Conservation (phyloP, 2,797 vertebrate species). For the Poeciliopsis paucimaculata region DNA sequence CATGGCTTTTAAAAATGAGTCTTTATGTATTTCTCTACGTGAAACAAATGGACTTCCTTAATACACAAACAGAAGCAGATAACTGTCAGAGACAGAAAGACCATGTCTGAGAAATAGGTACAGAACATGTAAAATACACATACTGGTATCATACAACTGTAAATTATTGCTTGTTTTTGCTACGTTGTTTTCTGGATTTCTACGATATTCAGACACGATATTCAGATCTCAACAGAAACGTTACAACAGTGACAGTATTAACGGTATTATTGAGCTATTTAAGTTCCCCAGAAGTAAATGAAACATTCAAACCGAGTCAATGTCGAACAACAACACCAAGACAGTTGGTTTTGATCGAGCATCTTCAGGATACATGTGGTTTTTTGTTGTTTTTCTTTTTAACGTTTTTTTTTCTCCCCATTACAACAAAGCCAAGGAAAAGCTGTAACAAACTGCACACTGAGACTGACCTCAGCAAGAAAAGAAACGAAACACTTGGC, state of each 20-base stretch:
- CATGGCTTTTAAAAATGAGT: slow-evolving; percentile 79
- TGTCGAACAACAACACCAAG: slow-evolving; percentile 76
- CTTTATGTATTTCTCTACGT: slow-evolving; percentile 82
- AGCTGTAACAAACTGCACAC: slow-evolving; percentile 75
- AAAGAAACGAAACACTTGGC: slow-evolving; percentile 64
- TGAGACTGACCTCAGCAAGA: slow-evolving; percentile 69
- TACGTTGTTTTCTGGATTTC: slow-evolving; percentile 82
- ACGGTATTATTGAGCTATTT: slow-evolving; percentile 74
- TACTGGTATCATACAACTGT: slow-evolving; percentile 77
- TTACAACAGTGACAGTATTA: slow-evolving; percentile 75
- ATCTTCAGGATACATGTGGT: slow-evolving; percentile 63
- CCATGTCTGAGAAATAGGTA: slow-evolving; percentile 79
- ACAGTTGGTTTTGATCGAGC: slow-evolving; percentile 72
- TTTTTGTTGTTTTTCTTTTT: slow-evolving; percentile 28
- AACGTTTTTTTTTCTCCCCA: slow-evolving; percentile 20
- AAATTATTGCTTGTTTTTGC: slow-evolving; percentile 87
- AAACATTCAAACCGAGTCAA: slow-evolving; percentile 75
- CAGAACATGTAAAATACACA: slow-evolving; percentile 80
- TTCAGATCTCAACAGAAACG: slow-evolving; percentile 81
- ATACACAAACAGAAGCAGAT: slow-evolving; percentile 84
- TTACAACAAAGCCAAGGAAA: slow-evolving; percentile 74
- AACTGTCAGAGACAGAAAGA: slow-evolving; percentile 78
- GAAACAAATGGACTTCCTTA: slow-evolving; percentile 83
- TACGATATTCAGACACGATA: slow-evolving; percentile 83
- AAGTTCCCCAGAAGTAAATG: slow-evolving; percentile 64